These are phyloP conservation scores for Meriones psammophilus DNA, from an alignment of 2,797 vertebrate genomes.

Conservation along the genomic window DNA sequence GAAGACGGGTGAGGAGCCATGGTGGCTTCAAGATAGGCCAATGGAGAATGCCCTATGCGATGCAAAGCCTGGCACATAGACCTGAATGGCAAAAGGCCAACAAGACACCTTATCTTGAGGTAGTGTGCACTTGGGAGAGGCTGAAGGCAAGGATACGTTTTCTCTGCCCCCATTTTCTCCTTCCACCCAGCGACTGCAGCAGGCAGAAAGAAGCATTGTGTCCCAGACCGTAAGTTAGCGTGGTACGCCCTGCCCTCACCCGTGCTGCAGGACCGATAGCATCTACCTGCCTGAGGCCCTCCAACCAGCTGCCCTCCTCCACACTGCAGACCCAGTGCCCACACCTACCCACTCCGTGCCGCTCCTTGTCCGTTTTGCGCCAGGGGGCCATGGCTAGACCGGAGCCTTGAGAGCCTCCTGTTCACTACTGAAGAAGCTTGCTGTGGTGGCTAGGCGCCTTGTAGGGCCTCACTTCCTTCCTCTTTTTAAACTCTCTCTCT, in stretches of 20 bases:
- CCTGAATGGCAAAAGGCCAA: not conserved
- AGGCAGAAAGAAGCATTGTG: not conserved
- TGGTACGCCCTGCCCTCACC: not conserved
- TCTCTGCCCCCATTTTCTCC: not conserved
- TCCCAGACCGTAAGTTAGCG: not conserved
- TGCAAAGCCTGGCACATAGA: too few relatives aligned
- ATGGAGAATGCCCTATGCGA: not conserved
- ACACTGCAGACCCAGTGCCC: not conserved
- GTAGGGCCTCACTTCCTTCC: constrained; percentile 89
- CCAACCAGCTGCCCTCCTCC: constrained; percentile 74
- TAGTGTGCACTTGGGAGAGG: not conserved
- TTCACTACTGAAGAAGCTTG: constrained; percentile 50
- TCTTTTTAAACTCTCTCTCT: constrained; percentile 86
- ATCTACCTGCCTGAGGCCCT: not conserved
- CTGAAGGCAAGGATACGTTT: not conserved
- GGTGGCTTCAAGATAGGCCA: not conserved
- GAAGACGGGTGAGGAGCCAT: not conserved
- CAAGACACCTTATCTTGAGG: not conserved
- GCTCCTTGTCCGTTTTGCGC: constrained; percentile 87
- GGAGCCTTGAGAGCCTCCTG: not conserved
- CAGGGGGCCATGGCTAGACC: constrained; percentile 83
- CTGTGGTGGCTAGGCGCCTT: constrained; percentile 74
- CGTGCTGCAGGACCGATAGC: not conserved
- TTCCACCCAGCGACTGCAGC: not conserved
- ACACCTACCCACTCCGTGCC: constrained; percentile 87